Base-by-base conservation (phyloP, 2,113 vertebrate genomes). In the Coptodon rendalli region DNA sequence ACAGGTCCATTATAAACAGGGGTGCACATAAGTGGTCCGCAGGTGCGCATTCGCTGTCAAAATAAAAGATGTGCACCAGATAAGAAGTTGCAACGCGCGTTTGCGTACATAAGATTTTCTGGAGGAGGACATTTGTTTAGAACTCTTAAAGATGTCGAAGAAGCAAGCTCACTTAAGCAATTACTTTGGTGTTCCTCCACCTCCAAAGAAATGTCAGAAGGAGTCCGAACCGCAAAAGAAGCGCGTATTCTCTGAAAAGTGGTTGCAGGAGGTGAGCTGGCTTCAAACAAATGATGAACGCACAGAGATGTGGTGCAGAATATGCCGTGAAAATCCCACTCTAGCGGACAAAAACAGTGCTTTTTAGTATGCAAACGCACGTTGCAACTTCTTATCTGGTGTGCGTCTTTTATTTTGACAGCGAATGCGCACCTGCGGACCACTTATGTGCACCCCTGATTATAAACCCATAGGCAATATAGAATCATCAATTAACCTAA, bases 81-180 rank as follows among this genome's bases (percentile, higher is more conserved):
- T 59, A 2, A 59, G 24, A 59, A 59, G 24, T 59, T 59, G 56
- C 12, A 57, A 29, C 0, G 3, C 1, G 4, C 0, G 1, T 59
- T 59, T 59, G 56, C 1, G 56, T 59, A 3, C 24, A 5, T 59
- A 59, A 1, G 56, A 59, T 29, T 59, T 59, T 59, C 24, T 0
- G 56, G 56, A 59, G 7, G 54, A 57, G 56, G 24, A 57, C 24
- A 57, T 57, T 57, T 57, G 3, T 29, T 57, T 57, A 29, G 24
- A 57, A 9, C 13, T 0, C 56, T 31, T 16, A 31, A 31, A 59
- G 1, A 59, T 59, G 56, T 59, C 2, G 5, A 29, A 59, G 7
- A 59, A 16, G 24, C 56, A 59, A 59, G 56, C 24, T 59, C 56
- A 27, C 29, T 59, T 16, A 0, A 59, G 27, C 27, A 17, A 59